Conservation (phyloP, 1,140 invertebrate species). For the Acromyrmex heyeri region DNA sequence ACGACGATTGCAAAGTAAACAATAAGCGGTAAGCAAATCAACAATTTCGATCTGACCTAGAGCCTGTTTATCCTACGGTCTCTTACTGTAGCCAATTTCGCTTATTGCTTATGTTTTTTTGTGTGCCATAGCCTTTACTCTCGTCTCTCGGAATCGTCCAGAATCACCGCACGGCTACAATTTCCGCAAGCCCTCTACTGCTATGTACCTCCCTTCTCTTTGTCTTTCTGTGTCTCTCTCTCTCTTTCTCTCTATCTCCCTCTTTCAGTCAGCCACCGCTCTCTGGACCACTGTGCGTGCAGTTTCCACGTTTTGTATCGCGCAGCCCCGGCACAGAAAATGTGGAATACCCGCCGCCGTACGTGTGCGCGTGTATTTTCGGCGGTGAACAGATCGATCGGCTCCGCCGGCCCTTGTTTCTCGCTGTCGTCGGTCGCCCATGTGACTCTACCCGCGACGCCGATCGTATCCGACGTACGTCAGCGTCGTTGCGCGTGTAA, state of each 20-base stretch:
- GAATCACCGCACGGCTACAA: slow-evolving; percentile 46
- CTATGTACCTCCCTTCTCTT: no score
- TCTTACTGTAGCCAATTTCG: no score
- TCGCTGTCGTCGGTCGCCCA: slow-evolving; percentile 38
- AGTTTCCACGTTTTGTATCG: slow-evolving; percentile 55
- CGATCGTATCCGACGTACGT: slow-evolving; percentile 16
- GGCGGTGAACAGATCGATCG: slow-evolving; percentile 57
- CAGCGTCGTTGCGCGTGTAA: slow-evolving; percentile 27
- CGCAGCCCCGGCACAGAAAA: slow-evolving; percentile 34
- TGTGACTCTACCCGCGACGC: slow-evolving; percentile 31
- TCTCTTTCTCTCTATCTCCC: not conserved
- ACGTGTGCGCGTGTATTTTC: slow-evolving; percentile 41
- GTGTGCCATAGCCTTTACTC: not conserved
- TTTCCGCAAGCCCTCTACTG: slow-evolving; percentile 42
- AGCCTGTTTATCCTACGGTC: no score
- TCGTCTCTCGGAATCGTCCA: slow-evolving; percentile 31
- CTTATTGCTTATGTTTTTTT: no score
- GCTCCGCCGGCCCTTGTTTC: slow-evolving; percentile 15
- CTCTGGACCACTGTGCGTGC: slow-evolving; percentile 40
- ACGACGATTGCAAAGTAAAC: no score
- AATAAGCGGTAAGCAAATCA: no score
- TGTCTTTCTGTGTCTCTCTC: not conserved
- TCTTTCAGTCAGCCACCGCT: not conserved
- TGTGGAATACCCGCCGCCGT: not conserved
- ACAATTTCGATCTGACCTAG: no score